Evolutionary conservation across 2,113 vertebrate genomes (phyloP).

Genomic region (Sorex fumeus): DNA sequence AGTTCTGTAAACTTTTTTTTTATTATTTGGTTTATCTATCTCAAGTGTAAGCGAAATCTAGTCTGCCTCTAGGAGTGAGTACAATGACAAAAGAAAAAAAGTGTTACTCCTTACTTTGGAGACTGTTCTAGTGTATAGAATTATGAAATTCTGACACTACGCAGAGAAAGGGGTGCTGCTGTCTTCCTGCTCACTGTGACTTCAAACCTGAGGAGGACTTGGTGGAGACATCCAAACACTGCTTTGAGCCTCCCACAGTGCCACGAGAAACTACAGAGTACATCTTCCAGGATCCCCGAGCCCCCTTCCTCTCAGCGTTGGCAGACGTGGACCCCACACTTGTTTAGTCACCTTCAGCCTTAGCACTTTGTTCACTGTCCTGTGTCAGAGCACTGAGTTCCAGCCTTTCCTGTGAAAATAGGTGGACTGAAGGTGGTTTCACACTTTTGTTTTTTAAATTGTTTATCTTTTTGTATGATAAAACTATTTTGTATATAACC

Average conservation of each 20-base stretch:
- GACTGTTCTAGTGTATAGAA: constrained; percentile 53
- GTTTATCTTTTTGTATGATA: constrained; percentile 83
- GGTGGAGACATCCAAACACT: background rate
- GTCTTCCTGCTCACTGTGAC: constrained; percentile 38
- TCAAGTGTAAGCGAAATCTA: constrained; percentile 51
- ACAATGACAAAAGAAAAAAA: background rate
- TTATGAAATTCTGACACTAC: constrained; percentile 41
- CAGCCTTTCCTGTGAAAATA: constrained; percentile 57
- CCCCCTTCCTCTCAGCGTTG: background rate
- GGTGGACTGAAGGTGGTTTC: constrained; percentile 61
- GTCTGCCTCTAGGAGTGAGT: constrained; percentile 48
- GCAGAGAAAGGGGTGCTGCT: background rate
- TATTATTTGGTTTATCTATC: background rate
- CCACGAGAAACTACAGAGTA: background rate
- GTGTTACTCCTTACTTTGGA: constrained; percentile 9
- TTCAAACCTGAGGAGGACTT: background rate
- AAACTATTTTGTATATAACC: constrained; percentile 83
- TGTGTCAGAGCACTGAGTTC: constrained; percentile 76
- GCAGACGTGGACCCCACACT: background rate
- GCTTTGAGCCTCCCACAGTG: constrained; percentile 8
- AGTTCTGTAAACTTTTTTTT: constrained; percentile 38
- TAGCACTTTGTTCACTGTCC: constrained; percentile 77
- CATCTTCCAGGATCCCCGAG: background rate
- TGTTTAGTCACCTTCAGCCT: constrained; percentile 9
- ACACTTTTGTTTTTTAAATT: constrained; percentile 71